phyloP scores from a whole-genome alignment of 2,113 vertebrate species.

The Mellivora capensis region DNA sequence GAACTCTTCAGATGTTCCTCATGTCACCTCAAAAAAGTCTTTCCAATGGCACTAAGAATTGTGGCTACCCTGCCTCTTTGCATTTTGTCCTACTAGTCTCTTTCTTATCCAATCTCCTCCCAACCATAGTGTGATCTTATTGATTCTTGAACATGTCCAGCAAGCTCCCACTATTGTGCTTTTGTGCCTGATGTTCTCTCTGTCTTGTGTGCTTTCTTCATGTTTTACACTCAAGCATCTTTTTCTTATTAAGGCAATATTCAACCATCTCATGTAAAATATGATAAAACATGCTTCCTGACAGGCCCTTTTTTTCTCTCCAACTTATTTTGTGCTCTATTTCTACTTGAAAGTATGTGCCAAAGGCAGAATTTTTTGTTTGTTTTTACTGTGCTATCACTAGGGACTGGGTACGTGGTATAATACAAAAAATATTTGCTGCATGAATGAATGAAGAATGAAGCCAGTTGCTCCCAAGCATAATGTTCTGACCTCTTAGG shows the following conservation, averaged over 20 bases:
- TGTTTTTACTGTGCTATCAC: neutral
- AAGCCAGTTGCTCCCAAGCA: neutral
- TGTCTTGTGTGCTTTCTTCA: neutral
- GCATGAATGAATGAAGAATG: neutral
- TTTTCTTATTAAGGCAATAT: neutral
- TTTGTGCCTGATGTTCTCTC: neutral
- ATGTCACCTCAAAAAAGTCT: neutral
- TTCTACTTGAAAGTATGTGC: neutral
- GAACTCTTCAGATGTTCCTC: neutral
- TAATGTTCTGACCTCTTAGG: neutral
- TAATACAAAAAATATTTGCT: neutral
- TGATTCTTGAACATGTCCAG: neutral
- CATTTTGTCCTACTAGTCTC: neutral
- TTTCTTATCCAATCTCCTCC: neutral
- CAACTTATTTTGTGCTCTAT: neutral
- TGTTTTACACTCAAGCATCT: neutral
- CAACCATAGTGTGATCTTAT: neutral
- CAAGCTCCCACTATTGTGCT: neutral
- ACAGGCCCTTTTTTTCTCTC: neutral
- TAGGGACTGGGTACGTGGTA: neutral
- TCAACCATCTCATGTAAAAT: neutral
- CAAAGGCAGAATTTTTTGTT: neutral
- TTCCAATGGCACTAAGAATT: neutral
- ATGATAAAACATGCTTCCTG: neutral
- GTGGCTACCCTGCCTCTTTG: neutral